These are phyloP conservation scores for Trematocara unimaculatum DNA, from an alignment of 2,113 vertebrate genomes.

Conservation along the genomic window DNA sequence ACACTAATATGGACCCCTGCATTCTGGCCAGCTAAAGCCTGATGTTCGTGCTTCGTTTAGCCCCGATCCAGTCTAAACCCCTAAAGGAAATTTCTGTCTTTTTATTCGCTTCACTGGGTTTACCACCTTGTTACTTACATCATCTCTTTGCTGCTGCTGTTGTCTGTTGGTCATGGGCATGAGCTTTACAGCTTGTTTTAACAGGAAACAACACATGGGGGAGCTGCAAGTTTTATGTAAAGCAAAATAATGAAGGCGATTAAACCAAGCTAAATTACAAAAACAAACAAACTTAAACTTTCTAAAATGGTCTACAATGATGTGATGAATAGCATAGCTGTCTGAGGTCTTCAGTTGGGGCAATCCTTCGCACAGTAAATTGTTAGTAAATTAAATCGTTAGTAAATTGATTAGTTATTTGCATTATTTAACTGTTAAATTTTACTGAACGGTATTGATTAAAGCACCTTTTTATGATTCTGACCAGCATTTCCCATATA, in stretches of 20 bases:
- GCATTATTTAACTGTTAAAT: neutral
- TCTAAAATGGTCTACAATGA: neutral
- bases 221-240: neutral
- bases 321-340: neutral
- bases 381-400: neutral
- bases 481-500: neutral
- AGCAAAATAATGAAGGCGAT: neutral
- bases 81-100: neutral
- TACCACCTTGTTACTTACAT: neutral
- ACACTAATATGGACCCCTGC: neutral
- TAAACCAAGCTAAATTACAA: neutral
- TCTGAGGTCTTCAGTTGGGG: neutral
- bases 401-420: neutral
- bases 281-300: neutral
- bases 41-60: neutral
- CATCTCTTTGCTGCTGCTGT: neutral
- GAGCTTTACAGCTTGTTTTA: neutral
- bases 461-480: neutral
- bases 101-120: neutral
- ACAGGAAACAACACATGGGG: neutral
- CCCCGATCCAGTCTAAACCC: neutral
- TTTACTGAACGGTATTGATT: neutral
- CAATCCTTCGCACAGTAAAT: neutral
- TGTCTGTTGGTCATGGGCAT: neutral
- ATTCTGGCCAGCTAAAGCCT: neutral